phyloP scores from a whole-genome alignment of 1,140 invertebrate species.

The Drosophila paulistorum region DNA sequence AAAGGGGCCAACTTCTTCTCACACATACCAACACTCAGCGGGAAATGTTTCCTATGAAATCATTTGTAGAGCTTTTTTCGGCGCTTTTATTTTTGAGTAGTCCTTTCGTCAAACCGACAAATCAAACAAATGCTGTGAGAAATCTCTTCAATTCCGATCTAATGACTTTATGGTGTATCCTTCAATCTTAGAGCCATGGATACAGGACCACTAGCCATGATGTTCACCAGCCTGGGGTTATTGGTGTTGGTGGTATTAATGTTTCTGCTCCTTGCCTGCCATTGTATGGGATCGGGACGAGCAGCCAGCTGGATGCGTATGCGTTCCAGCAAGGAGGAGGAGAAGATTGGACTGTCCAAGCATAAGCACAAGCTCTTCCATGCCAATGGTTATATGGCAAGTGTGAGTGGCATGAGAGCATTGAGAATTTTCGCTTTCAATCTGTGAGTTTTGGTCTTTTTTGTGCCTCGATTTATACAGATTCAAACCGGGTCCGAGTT shows the following conservation, averaged over 20 bases:
- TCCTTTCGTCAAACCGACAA: background rate
- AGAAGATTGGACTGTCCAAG: slow-evolving; percentile 86
- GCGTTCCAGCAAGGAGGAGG: slow-evolving; percentile 86
- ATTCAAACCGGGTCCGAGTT: slow-evolving; percentile 88
- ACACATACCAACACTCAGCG: background rate
- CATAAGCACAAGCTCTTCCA: slow-evolving; percentile 84
- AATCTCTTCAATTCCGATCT: background rate
- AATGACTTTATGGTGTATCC: too few species aligned
- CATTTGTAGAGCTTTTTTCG: slow-evolving; percentile 58
- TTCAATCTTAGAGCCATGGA: slow-evolving; percentile 62
- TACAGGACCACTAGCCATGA: slow-evolving; percentile 65
- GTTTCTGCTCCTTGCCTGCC: slow-evolving; percentile 83
- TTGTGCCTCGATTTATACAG: slow-evolving; percentile 66
- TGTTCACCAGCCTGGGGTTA: slow-evolving; percentile 78
- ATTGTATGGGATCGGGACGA: slow-evolving; percentile 84
- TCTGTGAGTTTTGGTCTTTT: too few species aligned
- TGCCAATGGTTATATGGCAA: slow-evolving; percentile 87
- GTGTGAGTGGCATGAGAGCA: slow-evolving; percentile 56
- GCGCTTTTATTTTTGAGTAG: slow-evolving; percentile 14
- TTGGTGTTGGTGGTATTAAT: slow-evolving; percentile 79
- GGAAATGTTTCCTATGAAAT: slow-evolving; percentile 60
- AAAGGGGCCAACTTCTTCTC: background rate
- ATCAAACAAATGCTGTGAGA: background rate
- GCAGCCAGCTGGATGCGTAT: slow-evolving; percentile 85
- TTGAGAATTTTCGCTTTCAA: background rate